phyloP scores from a whole-genome alignment of 2,113 vertebrate genomes.

The Sinosuthora webbiana region DNA sequence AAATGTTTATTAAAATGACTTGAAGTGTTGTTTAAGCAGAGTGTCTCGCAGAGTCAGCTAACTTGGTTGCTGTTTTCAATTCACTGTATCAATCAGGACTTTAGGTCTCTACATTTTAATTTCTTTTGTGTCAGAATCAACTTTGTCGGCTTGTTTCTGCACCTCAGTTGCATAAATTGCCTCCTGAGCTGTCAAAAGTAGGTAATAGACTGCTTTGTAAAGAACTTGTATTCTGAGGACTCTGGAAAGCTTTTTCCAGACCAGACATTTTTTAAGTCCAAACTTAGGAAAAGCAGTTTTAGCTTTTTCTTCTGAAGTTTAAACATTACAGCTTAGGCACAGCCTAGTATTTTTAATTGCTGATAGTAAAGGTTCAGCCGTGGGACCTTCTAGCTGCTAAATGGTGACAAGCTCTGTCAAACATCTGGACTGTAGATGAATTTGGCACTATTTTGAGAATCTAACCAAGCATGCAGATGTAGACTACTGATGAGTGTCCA shows the following conservation, averaged over 20 bases:
- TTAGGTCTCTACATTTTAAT: conserved; percentile 46
- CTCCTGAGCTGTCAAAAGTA: conserved; percentile 12
- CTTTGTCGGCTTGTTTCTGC: neutral
- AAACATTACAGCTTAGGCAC: neutral
- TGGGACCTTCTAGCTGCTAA: neutral
- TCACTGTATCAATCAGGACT: conserved; percentile 42
- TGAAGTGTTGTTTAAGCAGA: conserved; percentile 44
- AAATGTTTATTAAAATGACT: conserved; percentile 53
- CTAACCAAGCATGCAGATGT: neutral
- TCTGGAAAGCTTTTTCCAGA: neutral
- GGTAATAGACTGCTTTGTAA: conserved; percentile 19
- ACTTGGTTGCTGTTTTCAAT: conserved; percentile 15
- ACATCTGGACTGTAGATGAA: neutral
- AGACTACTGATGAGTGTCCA: neutral
- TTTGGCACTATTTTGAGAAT: neutral
- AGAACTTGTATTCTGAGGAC: neutral
- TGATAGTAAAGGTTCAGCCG: neutral
- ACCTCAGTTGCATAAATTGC: conserved; percentile 27
- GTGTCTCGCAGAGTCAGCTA: conserved; percentile 19
- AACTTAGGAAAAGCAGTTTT: neutral
- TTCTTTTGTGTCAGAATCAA: conserved; percentile 14
- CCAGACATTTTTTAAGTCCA: neutral
- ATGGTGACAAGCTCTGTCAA: neutral
- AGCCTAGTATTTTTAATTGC: neutral
- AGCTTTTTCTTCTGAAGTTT: neutral